Base-by-base conservation (phyloP, 2,113 vertebrate genomes). In the Percina caprodes region DNA sequence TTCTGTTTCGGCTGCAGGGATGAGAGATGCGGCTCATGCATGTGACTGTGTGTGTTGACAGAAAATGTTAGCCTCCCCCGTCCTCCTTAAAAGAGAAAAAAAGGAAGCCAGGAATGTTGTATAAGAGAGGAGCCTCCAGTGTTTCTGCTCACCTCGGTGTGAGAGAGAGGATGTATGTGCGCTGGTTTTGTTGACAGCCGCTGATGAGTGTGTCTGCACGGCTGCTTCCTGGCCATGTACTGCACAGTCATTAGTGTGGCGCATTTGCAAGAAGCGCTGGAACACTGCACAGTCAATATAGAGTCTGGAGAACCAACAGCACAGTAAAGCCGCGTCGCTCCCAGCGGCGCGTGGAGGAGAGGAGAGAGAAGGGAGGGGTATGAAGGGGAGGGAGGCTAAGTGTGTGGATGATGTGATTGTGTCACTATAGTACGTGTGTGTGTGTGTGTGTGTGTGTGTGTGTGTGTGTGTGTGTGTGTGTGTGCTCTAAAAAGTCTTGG, bases 391-490 rank as follows among this genome's bases (percentile, higher is more conserved):
- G 33, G 59, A 19, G 6, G 55, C 1, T 39, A 62, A 74, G 82
- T 80, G 74, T 66, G 82, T 75, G 79, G 80, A 54, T 26, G 74
- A 48, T 81, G 77, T 68, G 75, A 69, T 75, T 56, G 54, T 86
- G 80, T 56, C 23, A 65, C 65, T 52, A 61, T 24, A 19, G 58
- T 71, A 13, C 5, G 13, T 67, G 39, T 55, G 63, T 72, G 80
- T 65, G 56, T 48, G 33, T 35, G 59, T 54, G 49, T 4, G 66
- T 80, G 60, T 61, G 52, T 66, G 68, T 54, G 46, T 26, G 56
- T 59, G 63, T 26, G 39, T 26, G 52, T 42, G 74, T 56, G 67
- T n/a, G 51, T 35, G 79, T 39, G 61, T 16, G 55, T 16, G 68
- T 18, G 52, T 15, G 75, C 16, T 49, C 13, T 46, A 35, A 51